Conservation (phyloP, 2,113 vertebrate species). For the Rhizomys pruinosus region DNA sequence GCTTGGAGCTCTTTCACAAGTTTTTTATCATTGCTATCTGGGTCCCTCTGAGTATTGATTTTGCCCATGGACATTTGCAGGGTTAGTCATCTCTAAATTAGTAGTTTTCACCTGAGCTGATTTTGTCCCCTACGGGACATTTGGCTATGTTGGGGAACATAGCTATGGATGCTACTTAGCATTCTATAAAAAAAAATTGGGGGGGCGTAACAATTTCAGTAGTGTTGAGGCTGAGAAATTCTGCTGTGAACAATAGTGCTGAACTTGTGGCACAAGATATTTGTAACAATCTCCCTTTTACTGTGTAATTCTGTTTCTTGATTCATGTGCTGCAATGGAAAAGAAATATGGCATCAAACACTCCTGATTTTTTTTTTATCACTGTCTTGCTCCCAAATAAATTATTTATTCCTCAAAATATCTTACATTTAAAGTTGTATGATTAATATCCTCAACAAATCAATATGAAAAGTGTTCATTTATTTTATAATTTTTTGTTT, state of each 20-base stretch:
- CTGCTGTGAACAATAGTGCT: not conserved
- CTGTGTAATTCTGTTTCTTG: not conserved
- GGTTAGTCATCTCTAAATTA: not conserved
- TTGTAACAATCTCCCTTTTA: not conserved
- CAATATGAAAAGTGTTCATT: not conserved
- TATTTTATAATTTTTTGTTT: conserved; percentile 19
- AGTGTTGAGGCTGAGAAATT: not conserved
- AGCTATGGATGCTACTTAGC: not conserved
- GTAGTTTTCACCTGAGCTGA: not conserved
- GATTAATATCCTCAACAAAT: conserved; percentile 21
- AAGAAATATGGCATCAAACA: not conserved
- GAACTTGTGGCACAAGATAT: not conserved
- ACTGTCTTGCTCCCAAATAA: not conserved
- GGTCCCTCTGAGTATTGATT: not conserved
- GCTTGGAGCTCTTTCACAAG: not conserved
- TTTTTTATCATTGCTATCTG: not conserved
- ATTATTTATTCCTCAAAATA: not conserved
- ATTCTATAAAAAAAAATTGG: not conserved
- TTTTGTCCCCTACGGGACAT: not conserved
- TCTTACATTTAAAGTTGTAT: conserved; percentile 2
- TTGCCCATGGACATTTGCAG: not conserved
- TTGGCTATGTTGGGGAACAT: not conserved
- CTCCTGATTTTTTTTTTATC: not conserved
- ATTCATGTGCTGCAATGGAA: not conserved
- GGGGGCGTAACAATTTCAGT: not conserved